Evolutionary conservation across 2,888 invertebrate genomes (phyloP).

Genomic region (Meta bourneti): DNA sequence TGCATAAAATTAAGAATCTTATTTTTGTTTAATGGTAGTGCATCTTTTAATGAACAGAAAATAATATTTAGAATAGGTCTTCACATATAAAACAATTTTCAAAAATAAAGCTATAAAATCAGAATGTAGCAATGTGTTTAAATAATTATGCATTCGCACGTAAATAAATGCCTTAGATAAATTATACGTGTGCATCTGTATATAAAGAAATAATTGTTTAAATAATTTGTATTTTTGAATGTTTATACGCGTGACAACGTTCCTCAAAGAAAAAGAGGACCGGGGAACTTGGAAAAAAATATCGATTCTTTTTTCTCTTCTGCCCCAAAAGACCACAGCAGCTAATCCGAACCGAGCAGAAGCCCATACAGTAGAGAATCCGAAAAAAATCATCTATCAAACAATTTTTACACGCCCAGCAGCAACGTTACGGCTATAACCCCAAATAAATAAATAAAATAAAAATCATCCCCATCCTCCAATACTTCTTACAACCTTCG

Average conservation of each 20-base stretch:
- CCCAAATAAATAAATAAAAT: slow-evolving; percentile 64
- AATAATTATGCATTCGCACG: too few species aligned
- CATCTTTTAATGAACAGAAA: too few species aligned
- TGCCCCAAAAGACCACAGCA: not conserved
- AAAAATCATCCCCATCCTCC: slow-evolving; percentile 66
- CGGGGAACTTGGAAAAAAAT: not conserved
- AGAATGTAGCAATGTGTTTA: too few species aligned
- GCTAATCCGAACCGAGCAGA: slow-evolving; percentile 23
- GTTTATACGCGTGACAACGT: not conserved
- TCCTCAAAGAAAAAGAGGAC: not conserved
- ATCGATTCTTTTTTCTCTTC: not conserved
- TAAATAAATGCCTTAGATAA: too few species aligned
- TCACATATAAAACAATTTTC: too few species aligned
- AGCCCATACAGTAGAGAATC: slow-evolving; percentile 1
- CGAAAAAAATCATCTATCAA: slow-evolving; percentile 46
- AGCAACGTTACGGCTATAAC: slow-evolving; percentile 5
- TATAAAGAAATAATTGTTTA: too few species aligned
- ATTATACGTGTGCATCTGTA: too few species aligned
- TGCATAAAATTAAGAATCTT: too few species aligned
- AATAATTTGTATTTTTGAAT: not conserved
- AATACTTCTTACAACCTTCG: slow-evolving; percentile 69
- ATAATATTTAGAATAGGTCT: too few species aligned
- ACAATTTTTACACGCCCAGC: slow-evolving; percentile 44
- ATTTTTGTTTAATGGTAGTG: too few species aligned
- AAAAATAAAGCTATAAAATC: too few species aligned